phyloP scores from a whole-genome alignment of 2,797 vertebrate genomes.

The Acanthiza pusilla region DNA sequence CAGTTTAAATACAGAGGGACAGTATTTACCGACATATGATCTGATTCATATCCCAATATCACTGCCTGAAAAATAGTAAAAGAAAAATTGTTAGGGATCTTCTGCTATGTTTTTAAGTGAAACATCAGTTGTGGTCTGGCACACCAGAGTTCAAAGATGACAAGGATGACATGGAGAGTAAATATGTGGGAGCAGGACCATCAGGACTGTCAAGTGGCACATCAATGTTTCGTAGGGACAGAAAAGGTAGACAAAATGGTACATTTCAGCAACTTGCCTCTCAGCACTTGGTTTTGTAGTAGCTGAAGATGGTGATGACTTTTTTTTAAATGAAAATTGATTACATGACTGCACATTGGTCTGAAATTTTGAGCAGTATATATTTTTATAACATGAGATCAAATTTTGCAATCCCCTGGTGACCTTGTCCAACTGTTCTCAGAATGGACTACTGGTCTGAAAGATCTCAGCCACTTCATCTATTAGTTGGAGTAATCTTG shows the following conservation, averaged over 20 bases:
- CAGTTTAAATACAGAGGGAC: background rate
- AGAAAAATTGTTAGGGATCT: background rate
- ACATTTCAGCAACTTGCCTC: background rate
- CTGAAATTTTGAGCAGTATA: background rate
- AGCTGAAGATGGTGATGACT: background rate
- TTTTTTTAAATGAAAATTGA: background rate
- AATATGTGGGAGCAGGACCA: background rate
- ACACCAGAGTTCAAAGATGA: background rate
- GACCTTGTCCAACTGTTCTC: background rate
- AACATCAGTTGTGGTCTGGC: background rate
- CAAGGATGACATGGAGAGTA: background rate
- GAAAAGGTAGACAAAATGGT: background rate
- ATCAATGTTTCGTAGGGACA: background rate
- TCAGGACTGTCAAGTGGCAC: background rate
- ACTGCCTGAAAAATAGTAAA: background rate
- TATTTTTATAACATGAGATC: background rate
- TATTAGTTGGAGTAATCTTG: background rate
- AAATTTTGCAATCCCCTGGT: background rate
- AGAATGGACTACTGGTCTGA: background rate
- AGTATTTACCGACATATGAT: background rate
- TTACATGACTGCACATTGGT: background rate
- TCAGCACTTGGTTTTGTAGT: background rate
- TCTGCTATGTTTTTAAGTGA: background rate
- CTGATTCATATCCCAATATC: background rate
- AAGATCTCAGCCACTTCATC: background rate